phyloP scores from a whole-genome alignment of 2,888 invertebrate species.

The Calliphora vomitoria region DNA sequence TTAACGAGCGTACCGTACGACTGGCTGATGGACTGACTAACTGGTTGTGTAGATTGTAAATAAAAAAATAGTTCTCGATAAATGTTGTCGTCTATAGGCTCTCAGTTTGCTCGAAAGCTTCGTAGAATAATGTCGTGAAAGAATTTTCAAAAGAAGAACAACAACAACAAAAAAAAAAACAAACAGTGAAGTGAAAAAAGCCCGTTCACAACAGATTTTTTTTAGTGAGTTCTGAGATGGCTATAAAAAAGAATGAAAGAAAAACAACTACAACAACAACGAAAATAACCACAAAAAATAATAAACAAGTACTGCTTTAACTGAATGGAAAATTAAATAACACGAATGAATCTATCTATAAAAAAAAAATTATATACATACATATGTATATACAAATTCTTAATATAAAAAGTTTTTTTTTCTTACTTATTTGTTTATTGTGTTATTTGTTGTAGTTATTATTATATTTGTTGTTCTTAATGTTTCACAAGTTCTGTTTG shows the following conservation, averaged over 20 bases:
- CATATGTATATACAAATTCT: constrained; percentile 13
- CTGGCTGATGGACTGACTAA: constrained; percentile 29
- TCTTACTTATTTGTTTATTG: constrained; percentile 35
- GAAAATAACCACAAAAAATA: constrained; percentile 28
- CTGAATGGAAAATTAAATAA: constrained; percentile 55
- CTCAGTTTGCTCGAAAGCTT: constrained; percentile 75
- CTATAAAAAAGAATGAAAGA: constrained; percentile 39
- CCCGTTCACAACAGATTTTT: constrained; percentile 57
- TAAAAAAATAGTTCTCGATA: constrained; percentile 71
- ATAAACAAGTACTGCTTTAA: constrained; percentile 49
- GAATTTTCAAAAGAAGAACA: constrained; percentile 51
- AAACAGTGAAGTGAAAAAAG: constrained; percentile 48
- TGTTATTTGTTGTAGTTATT: constrained; percentile 24
- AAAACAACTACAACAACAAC: constrained; percentile 7
- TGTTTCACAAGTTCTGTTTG: constrained; percentile 52
- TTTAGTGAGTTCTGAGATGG: constrained; percentile 59
- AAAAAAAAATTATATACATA: no score
- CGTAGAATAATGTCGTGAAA: constrained; percentile 74
- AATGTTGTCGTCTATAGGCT: constrained; percentile 62
- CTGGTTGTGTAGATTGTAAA: constrained; percentile 62
- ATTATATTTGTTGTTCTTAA: constrained; percentile 34
- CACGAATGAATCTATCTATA: constrained; percentile 37
- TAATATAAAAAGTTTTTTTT: not conserved
- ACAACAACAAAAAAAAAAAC: no score
- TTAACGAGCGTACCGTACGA: constrained; percentile 24